Percentiles rank a stretch among this genome's conserved stretches.
These are phyloP conservation scores for Otus sunia DNA, from an alignment of 2,113 vertebrate genomes.

Conservation along the genomic window DNA sequence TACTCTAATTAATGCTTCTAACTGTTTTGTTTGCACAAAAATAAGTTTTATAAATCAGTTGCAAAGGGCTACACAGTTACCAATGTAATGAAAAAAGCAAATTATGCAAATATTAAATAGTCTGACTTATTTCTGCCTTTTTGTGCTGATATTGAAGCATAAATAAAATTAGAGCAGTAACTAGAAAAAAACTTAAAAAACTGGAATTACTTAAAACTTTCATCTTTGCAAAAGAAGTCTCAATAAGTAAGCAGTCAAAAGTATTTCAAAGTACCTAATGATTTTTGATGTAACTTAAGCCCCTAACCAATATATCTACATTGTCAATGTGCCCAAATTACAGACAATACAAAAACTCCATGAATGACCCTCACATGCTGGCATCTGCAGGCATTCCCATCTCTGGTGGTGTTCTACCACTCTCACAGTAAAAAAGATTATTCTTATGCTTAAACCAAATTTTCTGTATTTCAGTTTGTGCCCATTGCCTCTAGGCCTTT, in stretches of 20 bases:
- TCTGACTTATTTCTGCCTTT: background rate
- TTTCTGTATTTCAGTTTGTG: background rate
- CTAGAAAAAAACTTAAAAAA: background rate
- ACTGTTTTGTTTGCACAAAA: slow-evolving; percentile 1
- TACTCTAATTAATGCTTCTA: background rate
- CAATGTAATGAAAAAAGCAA: slow-evolving; percentile 3
- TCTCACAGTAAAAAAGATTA: background rate
- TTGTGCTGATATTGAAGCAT: background rate
- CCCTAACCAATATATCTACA: background rate
- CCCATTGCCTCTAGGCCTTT: background rate
- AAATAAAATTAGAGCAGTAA: slow-evolving; percentile 14
- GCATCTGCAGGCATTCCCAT: background rate
- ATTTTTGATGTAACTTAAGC: background rate
- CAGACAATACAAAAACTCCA: background rate
- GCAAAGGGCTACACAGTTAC: background rate
- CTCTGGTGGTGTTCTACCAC: background rate
- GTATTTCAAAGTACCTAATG: background rate
- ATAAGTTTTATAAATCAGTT: slow-evolving; percentile 31
- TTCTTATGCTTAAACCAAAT: background rate
- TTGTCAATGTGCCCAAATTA: background rate
- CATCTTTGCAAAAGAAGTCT: background rate
- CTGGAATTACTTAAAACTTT: background rate
- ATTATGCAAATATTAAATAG: slow-evolving; percentile 16
- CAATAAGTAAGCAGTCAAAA: background rate
- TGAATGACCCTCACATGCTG: background rate